These are phyloP conservation scores for Larimichthys polyactis DNA, from an alignment of 2,113 vertebrate genomes.

Conservation along the genomic window DNA sequence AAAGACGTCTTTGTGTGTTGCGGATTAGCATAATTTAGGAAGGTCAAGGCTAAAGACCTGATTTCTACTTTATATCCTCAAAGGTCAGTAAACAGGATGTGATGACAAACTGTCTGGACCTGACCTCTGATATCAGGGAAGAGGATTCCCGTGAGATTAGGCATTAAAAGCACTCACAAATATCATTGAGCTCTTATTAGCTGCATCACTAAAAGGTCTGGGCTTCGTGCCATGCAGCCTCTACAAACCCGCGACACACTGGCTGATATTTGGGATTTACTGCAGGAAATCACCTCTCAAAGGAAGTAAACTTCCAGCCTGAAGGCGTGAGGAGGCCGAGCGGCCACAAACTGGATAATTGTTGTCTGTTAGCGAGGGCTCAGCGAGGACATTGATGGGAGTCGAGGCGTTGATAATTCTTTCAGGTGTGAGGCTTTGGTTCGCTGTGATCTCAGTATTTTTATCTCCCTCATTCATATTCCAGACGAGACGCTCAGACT, in stretches of 20 bases:
- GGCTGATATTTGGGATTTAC: slow-evolving; percentile 32
- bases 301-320: slow-evolving; percentile 44
- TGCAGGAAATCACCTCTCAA: slow-evolving; percentile 39
- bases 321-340: slow-evolving; percentile 46
- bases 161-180: slow-evolving; percentile 4
- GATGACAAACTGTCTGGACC: slow-evolving; percentile 27
- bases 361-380: slow-evolving; percentile 42
- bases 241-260: slow-evolving; percentile 4
- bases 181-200: slow-evolving; percentile 45
- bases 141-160: slow-evolving; percentile 8
- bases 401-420: slow-evolving; percentile 62
- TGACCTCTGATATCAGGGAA: slow-evolving; percentile 34
- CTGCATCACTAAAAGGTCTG: slow-evolving; percentile 39
- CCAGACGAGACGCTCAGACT: slow-evolving; percentile 36
- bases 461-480: slow-evolving; percentile 65
- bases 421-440: slow-evolving; percentile 50
- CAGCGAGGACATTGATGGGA: slow-evolving; percentile 55
- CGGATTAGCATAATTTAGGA: slow-evolving; percentile 47
- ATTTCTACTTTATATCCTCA: slow-evolving; percentile 23
- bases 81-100: slow-evolving; percentile 57
- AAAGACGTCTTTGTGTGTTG: slow-evolving; percentile 55
- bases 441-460: slow-evolving; percentile 58
- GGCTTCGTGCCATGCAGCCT: slow-evolving; percentile 35
- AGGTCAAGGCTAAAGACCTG: slow-evolving; percentile 34
- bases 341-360: slow-evolving; percentile 56